Conservation (phyloP, 2,888 invertebrate genomes). For the Siphonodentalium dalli region DNA sequence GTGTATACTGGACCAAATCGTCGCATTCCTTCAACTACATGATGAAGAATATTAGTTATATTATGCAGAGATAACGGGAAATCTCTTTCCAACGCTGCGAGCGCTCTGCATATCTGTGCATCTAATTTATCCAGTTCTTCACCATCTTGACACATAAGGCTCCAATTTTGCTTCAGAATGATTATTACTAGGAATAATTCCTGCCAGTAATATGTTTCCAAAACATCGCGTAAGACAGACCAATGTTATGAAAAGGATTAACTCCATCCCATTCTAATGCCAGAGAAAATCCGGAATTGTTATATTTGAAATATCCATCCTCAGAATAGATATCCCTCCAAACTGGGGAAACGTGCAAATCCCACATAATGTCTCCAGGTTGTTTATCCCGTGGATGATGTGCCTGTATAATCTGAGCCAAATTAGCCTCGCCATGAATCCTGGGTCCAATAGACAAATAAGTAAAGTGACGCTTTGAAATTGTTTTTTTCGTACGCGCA, state of each 20-base stretch:
- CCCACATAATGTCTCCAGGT: constrained; percentile 1
- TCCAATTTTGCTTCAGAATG: constrained; percentile 1
- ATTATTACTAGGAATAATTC: constrained; percentile 6
- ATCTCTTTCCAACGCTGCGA: too few species aligned
- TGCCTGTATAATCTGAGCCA: background rate
- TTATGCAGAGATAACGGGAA: too few species aligned
- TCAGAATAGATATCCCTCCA: background rate
- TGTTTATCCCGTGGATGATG: background rate
- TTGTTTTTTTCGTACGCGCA: too few species aligned
- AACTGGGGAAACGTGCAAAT: constrained; percentile 1
- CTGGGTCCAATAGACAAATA: background rate
- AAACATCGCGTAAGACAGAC: constrained; percentile 5
- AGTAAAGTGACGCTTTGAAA: too few species aligned
- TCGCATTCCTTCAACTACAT: background rate
- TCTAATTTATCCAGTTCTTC: too few species aligned
- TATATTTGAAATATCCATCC: constrained; percentile 4
- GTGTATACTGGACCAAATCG: constrained; percentile 5
- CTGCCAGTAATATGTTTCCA: constrained; percentile 7
- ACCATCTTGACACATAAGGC: too few species aligned
- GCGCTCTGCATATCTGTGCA: too few species aligned
- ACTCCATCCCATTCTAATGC: constrained; percentile 4
- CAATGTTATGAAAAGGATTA: constrained; percentile 4
- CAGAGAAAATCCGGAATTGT: background rate
- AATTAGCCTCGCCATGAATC: constrained; percentile 2
- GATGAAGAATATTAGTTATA: background rate